Conservation (phyloP, 1,140 invertebrate species). For the Leucophenga varia region DNA sequence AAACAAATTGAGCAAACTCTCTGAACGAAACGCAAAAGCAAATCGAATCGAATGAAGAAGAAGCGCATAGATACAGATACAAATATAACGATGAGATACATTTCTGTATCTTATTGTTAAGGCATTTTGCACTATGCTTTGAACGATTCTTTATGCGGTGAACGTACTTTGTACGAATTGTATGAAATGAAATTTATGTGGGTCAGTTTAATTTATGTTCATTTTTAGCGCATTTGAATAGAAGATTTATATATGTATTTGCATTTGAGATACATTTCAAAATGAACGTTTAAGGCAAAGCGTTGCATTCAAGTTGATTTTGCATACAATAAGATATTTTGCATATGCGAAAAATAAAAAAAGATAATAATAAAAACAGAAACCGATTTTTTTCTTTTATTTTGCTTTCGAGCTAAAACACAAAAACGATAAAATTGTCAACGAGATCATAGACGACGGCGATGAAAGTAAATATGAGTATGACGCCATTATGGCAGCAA, state of each 20-base stretch:
- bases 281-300: no score
- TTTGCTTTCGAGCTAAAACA: conserved; percentile 28
- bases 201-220: conserved; percentile 51
- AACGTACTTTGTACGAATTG: conserved; percentile 38
- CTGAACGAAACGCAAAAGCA: conserved; percentile 32
- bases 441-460: conserved; percentile 50
- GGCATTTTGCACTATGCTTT: conserved; percentile 12
- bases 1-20: conserved; percentile 37
- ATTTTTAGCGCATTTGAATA: conserved; percentile 24
- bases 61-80: conserved; percentile 38
- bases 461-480: conserved; percentile 54
- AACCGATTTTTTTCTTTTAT: no score
- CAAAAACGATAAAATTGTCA: conserved; percentile 50
- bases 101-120: conserved; percentile 8
- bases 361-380: no score
- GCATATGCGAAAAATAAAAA: no score
- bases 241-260: conserved; percentile 37
- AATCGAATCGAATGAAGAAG: no score
- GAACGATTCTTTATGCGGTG: conserved; percentile 25
- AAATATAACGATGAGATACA: conserved; percentile 8
- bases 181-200: conserved; percentile 39
- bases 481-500: conserved; percentile 50
- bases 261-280: no score
- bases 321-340: conserved; percentile 51
- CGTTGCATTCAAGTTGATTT: no score